Conservation (phyloP, 1,140 invertebrate genomes). For the Habropoda laboriosa region DNA sequence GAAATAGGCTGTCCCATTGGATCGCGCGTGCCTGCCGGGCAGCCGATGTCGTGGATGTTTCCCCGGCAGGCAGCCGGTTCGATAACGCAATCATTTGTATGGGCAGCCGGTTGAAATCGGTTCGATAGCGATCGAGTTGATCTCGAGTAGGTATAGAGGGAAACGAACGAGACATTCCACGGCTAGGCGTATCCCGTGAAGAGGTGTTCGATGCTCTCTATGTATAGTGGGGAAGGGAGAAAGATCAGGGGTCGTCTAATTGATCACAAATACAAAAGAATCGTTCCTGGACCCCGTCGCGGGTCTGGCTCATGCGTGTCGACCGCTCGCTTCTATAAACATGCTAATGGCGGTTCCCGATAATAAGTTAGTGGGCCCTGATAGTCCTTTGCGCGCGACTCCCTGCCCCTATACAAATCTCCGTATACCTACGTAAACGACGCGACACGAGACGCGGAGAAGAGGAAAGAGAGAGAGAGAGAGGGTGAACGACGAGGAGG, state of each 20-base stretch:
- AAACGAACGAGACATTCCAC: constrained; percentile 33
- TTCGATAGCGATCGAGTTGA: constrained; percentile 37
- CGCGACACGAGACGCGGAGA: constrained; percentile 3
- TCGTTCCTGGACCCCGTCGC: not conserved
- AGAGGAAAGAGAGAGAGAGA: constrained; percentile 1
- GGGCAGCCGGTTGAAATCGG: constrained; percentile 36
- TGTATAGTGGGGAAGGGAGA: too few relatives aligned
- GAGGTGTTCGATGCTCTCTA: constrained; percentile 31
- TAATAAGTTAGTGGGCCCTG: constrained; percentile 71
- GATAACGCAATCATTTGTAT: constrained; percentile 49
- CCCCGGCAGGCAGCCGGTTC: not conserved
- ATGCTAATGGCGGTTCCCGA: constrained; percentile 74
- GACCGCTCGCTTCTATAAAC: constrained; percentile 71
- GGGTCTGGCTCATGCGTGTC: constrained; percentile 31
- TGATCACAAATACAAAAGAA: constrained; percentile 70
- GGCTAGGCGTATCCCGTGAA: constrained; percentile 53
- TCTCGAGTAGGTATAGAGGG: too few relatives aligned
- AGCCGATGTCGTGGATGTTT: not conserved
- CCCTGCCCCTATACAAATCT: constrained; percentile 27
- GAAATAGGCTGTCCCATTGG: constrained; percentile 11
- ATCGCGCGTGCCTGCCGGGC: not conserved
- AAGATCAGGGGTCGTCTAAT: constrained; percentile 69
- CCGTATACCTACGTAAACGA: constrained; percentile 44
- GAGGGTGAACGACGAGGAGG: too few relatives aligned
- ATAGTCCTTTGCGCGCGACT: constrained; percentile 55